phyloP scores from a whole-genome alignment of 1,140 invertebrate genomes.

The Ericerus pela region DNA sequence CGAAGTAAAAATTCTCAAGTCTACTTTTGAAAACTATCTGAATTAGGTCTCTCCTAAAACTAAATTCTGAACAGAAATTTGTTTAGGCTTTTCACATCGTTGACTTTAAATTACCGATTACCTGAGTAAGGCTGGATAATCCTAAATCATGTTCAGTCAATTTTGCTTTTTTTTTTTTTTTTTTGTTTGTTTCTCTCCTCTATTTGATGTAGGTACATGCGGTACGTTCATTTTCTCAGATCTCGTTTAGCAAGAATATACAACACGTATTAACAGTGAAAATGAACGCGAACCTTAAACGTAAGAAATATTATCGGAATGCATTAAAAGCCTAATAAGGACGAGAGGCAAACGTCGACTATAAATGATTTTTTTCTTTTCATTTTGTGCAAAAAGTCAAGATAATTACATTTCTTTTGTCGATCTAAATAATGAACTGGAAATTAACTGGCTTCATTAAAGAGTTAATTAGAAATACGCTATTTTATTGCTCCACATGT shows the following conservation, averaged over 20 bases:
- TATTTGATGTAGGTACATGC: not conserved
- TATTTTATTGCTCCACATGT: too few species aligned
- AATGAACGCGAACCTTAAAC: not conserved
- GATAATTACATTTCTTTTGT: slow-evolving; percentile 1
- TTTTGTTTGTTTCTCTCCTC: not conserved
- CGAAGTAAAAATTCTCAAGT: too few species aligned
- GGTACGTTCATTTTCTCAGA: not conserved
- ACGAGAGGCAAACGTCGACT: not conserved
- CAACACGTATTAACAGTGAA: slow-evolving; percentile 1
- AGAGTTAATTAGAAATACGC: too few species aligned
- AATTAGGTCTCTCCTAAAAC: too few species aligned
- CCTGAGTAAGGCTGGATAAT: too few species aligned
- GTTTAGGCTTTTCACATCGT: too few species aligned
- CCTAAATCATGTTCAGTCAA: too few species aligned
- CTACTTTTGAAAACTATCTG: too few species aligned
- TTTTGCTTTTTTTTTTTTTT: not conserved
- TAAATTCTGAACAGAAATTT: too few species aligned
- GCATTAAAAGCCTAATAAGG: not conserved
- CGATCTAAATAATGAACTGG: slow-evolving; percentile 7
- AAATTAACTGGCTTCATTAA: slow-evolving; percentile 1
- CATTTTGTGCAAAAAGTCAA: too few species aligned
- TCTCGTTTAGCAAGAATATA: not conserved
- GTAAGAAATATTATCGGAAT: slow-evolving; percentile 7
- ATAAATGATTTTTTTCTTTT: slow-evolving; percentile 10
- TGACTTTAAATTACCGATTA: too few species aligned